Base-by-base conservation (phyloP, 2,797 vertebrate genomes). In the Gorsachius magnificus region DNA sequence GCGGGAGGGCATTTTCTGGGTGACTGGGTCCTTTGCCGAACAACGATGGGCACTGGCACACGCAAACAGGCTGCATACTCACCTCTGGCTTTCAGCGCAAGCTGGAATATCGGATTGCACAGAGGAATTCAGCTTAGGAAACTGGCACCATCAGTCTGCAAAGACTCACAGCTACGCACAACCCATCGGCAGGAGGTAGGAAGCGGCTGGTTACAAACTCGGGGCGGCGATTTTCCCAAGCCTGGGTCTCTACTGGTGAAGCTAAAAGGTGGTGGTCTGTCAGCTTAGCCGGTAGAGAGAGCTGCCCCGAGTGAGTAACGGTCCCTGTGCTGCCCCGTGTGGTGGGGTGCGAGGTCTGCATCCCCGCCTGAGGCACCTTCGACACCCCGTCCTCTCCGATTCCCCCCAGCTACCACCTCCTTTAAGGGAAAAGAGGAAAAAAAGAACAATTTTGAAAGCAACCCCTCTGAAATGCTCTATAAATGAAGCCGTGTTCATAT, bases 1-100 rank as follows among this genome's bases (percentile, higher is more conserved):
- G 83, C 1, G 54, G 90, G 77, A 95, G 65, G 64, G 75, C 87
- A 60, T 56, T 87, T 81, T 57, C 92, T 87, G 79, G 54, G 64
- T 10, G 31, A 46, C 10, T 0, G 91, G 85, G 61, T 96, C 95
- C 90, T 94, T 35, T 60, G 81, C 26, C 25, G 87, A 81, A 74
- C 82, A 76, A 58, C 1, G 54, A 75, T 13, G 83, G 90, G 89
- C 81, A 84, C 58, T 54, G 94, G 90, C 95, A 96, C 80, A 96
- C 90, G 97, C 87, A 86, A 96, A 96, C 28, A 88, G 96, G 95
- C 88, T 94, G 57, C 50, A 66, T 83, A 98, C 97, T 97, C 95
- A 98, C 97, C 97, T 89, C 94, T 71, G 86, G 91, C 89, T 87
- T 94, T 51, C 90, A 89, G 95, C 4, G 3, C 20, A 82, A 97